phyloP scores from a whole-genome alignment of 1,140 invertebrate genomes.

The Agrypnia vestita region DNA sequence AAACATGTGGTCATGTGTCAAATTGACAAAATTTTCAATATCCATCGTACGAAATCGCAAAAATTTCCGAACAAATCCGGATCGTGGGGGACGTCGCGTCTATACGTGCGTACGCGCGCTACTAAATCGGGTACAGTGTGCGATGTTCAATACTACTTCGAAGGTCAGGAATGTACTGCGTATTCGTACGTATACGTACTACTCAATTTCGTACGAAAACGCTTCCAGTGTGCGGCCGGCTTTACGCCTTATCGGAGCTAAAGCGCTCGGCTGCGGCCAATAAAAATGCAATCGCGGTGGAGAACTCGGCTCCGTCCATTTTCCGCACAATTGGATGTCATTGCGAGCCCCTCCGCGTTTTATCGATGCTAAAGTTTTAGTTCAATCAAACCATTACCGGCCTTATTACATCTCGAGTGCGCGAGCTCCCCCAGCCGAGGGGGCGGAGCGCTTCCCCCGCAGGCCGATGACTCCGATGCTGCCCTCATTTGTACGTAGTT shows the following conservation, averaged over 20 bases:
- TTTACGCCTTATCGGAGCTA: slow-evolving; percentile 47
- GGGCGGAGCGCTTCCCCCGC: background rate
- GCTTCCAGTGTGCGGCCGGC: too few relatives aligned
- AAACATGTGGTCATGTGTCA: too few relatives aligned
- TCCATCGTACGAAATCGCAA: too few relatives aligned
- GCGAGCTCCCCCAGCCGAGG: slow-evolving; percentile 1
- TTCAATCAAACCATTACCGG: slow-evolving; percentile 45
- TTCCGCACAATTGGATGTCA: slow-evolving; percentile 57
- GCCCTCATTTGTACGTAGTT: too few relatives aligned
- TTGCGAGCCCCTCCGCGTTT: slow-evolving; percentile 51
- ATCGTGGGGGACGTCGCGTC: too few relatives aligned
- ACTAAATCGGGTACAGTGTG: too few relatives aligned
- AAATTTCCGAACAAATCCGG: too few relatives aligned
- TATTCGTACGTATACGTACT: too few relatives aligned
- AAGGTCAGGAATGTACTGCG: too few relatives aligned
- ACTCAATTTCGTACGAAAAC: slow-evolving; percentile 47
- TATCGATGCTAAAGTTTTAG: slow-evolving; percentile 48
- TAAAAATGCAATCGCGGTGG: slow-evolving; percentile 51
- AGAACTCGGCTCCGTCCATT: slow-evolving; percentile 35
- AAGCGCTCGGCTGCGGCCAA: slow-evolving; percentile 22
- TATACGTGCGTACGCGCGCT: too few relatives aligned
- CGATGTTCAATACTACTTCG: too few relatives aligned
- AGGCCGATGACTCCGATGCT: slow-evolving; percentile 1
- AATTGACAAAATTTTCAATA: too few relatives aligned
- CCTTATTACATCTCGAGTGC: slow-evolving; percentile 15